Base-by-base conservation (phyloP, 2,888 invertebrate species). In the Disparrhopalites patrizii region DNA sequence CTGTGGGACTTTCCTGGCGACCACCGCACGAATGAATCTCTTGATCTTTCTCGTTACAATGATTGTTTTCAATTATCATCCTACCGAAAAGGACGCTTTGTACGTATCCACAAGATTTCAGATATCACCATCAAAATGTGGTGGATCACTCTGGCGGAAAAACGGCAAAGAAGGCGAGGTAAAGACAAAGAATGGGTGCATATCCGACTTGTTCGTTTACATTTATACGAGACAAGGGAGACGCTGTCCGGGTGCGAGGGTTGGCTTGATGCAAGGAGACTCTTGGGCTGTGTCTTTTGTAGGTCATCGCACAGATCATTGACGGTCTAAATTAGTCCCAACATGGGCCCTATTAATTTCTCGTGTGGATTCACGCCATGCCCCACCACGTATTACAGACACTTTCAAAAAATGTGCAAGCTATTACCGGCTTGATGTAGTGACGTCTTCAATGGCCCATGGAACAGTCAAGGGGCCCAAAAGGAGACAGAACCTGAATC, bases 331-430 rank as follows among this genome's bases (percentile, higher is more conserved):
- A 63, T 63, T 55, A 55, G 63, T 55, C 54, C 54, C 63, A 63
- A 63, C 56, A 50, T 63, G 63, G 63, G 28, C 25, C 63, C 55
- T 55, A 63, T 63, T 63, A 55, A 63, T 63, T 63, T 63, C 43
- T 56, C 63, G 31, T 63, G 47, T 61, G 61, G 61, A 61, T 61
- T 61, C 61, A 61, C 61, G 27, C 61, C 52, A 51, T 36, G 61
- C 28, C 47, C 36, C 33, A 52, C 52, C 51, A 50, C 51, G 57
- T 56, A 13, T 51, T 15, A 13, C 28, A 18, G 60, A 30, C 60
- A 18, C 58, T 7, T 51, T n/a, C 28, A 61, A 36, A 33, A 61
- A 61, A 61, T 61, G 61, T 61, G 61, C 61, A 61, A 61, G 25
- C 61, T 61, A 61, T 61, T 61, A 60, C 30, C 18, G 33, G 23